Conservation (phyloP, 1,140 invertebrate species). For the Platyscapa corneri region DNA sequence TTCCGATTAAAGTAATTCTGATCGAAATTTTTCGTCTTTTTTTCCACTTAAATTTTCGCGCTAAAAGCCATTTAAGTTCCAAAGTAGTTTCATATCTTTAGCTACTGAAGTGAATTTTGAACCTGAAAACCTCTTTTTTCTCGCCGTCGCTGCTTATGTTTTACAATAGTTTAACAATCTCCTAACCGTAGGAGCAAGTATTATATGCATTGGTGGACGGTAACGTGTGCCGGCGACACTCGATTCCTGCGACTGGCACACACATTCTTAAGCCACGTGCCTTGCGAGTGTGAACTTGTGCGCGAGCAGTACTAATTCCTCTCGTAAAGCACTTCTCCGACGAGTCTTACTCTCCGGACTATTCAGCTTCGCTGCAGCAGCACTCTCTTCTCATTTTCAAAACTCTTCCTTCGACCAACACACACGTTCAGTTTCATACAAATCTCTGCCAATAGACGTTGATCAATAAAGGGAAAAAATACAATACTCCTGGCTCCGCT, state of each 20-base stretch:
- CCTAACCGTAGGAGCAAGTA: too few relatives aligned
- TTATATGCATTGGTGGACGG: too few relatives aligned
- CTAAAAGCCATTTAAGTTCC: background rate
- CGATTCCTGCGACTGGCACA: background rate
- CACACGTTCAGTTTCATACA: background rate
- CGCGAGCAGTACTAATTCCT: background rate
- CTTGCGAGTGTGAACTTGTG: background rate
- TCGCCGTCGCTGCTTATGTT: too few relatives aligned
- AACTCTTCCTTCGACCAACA: background rate
- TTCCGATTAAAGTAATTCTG: background rate
- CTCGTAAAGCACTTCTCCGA: background rate
- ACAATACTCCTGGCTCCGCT: background rate
- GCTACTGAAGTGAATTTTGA: too few relatives aligned
- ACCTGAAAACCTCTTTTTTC: too few relatives aligned
- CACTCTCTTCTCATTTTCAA: background rate
- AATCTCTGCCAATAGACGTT: background rate
- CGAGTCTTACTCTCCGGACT: background rate
- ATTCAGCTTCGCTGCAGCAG: too few relatives aligned
- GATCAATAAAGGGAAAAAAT: slow-evolving; percentile 48
- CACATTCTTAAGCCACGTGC: too few relatives aligned
- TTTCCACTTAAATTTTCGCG: background rate
- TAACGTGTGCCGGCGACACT: too few relatives aligned
- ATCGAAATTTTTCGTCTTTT: background rate
- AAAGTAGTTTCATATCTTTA: too few relatives aligned
- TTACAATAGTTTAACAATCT: too few relatives aligned